Conservation (phyloP, 2,797 vertebrate species). For the Sphenodon punctatus region DNA sequence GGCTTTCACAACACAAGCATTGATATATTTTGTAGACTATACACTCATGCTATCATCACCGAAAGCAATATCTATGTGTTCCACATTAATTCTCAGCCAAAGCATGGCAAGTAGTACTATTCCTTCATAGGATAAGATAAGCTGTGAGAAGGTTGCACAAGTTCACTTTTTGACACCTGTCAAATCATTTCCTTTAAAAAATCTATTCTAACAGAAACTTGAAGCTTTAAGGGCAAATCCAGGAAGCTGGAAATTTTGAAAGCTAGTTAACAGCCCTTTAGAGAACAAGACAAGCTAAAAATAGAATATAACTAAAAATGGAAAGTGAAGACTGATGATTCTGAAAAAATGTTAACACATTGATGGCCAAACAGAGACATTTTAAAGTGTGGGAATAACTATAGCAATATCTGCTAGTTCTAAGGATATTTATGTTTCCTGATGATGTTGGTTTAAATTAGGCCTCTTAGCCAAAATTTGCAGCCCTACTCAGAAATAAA, state of each 20-base stretch:
- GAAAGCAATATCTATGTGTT: neutral
- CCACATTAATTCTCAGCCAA: neutral
- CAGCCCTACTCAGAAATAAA: neutral
- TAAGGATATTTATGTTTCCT: neutral
- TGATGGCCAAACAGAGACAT: neutral
- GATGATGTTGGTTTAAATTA: conserved; percentile 2
- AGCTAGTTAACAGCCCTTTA: neutral
- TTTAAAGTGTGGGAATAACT: neutral
- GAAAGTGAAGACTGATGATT: neutral
- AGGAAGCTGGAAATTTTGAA: neutral
- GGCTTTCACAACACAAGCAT: neutral
- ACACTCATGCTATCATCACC: neutral
- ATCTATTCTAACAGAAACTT: neutral
- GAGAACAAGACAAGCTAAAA: neutral
- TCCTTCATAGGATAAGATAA: conserved; percentile 18
- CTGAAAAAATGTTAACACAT: neutral
- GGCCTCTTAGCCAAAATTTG: neutral
- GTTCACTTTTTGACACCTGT: conserved; percentile 29
- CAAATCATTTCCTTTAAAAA: neutral
- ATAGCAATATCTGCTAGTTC: neutral
- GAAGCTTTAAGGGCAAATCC: neutral
- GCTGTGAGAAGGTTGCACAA: conserved; percentile 11
- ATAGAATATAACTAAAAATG: conserved; percentile 1
- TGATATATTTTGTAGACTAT: neutral
- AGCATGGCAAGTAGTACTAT: conserved; percentile 11